Percentiles rank a stretch among this genome's conserved stretches.
phyloP scores from a whole-genome alignment of 2,888 invertebrate species.

The Ophioninae sp. region DNA sequence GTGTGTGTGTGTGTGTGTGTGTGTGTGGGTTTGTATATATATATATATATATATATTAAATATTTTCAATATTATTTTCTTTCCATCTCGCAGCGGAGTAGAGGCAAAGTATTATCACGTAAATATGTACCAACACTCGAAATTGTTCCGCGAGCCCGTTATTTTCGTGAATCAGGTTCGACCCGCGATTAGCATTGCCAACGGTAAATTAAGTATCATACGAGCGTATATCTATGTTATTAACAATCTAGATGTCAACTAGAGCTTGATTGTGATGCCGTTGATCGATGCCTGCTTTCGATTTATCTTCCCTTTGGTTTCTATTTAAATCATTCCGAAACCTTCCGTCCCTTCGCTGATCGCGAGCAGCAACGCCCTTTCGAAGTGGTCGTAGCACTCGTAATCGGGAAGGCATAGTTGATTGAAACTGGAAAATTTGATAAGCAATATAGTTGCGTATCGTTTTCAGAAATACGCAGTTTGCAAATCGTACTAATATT shows the following conservation, averaged over 20 bases:
- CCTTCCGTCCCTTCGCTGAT: constrained; percentile 98
- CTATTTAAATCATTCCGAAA: constrained; percentile 88
- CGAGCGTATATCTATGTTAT: constrained; percentile 39
- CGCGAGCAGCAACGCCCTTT: constrained; percentile 93
- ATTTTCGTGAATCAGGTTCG: constrained; percentile 32
- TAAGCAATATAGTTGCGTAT: neutral
- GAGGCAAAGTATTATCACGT: constrained; percentile 34
- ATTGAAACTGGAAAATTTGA: constrained; percentile 89
- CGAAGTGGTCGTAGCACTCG: constrained; percentile 96
- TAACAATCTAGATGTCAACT: constrained; percentile 66
- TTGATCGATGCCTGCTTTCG: constrained; percentile 43
- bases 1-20: no score
- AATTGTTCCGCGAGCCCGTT: constrained; percentile 33
- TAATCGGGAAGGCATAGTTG: constrained; percentile 97
- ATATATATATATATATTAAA: neutral
- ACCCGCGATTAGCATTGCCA: constrained; percentile 50
- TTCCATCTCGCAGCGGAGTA: constrained; percentile 32
- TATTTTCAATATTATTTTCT: constrained; percentile 21
- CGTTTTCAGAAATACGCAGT: neutral
- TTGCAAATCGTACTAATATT: neutral
- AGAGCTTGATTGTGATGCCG: constrained; percentile 62
- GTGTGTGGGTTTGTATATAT: no score
- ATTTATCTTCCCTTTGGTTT: neutral
- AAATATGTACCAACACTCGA: constrained; percentile 39
- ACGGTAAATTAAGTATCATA: constrained; percentile 62